Evolutionary conservation across 2,888 invertebrate genomes (phyloP).

Genomic region (Rhagium mordax): DNA sequence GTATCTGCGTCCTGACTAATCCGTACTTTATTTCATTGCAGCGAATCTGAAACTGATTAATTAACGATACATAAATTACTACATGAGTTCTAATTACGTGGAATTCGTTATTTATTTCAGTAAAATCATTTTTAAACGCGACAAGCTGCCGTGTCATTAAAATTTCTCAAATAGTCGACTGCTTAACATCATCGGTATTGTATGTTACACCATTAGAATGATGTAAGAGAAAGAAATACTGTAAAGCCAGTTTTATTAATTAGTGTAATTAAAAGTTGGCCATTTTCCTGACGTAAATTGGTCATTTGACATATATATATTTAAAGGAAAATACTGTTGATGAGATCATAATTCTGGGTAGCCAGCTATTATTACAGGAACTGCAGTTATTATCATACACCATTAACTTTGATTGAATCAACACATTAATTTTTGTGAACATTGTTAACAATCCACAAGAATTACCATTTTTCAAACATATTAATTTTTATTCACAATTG

Average conservation of each 20-base stretch:
- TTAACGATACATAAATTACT: background rate
- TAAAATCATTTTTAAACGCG: conserved; percentile 22
- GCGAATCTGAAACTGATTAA: background rate
- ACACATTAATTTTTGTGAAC: background rate
- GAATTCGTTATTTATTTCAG: conserved; percentile 30
- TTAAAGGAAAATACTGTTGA: too few relatives aligned
- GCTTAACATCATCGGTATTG: conserved; percentile 17
- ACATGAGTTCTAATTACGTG: conserved; percentile 24
- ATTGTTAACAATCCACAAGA: background rate
- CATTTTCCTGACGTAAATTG: too few relatives aligned
- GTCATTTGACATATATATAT: too few relatives aligned
- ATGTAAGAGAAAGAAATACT: background rate
- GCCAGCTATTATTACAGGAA: too few relatives aligned
- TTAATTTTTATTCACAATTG: conserved; percentile 34
- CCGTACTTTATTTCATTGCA: too few relatives aligned
- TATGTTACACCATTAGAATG: background rate
- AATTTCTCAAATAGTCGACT: conserved; percentile 30
- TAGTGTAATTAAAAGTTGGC: conserved; percentile 2
- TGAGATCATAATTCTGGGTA: too few relatives aligned
- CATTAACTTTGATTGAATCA: background rate
- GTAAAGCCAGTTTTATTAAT: conserved; percentile 11
- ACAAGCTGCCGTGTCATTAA: conserved; percentile 28
- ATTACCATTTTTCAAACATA: conserved; percentile 21
- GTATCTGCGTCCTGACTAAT: too few relatives aligned
- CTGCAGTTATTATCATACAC: too few relatives aligned